A percentile compares a stretch with the other conserved stretches of the same genome.
Evolutionary conservation across 2,113 vertebrate genomes (phyloP).

Genomic region (Chauna torquata): DNA sequence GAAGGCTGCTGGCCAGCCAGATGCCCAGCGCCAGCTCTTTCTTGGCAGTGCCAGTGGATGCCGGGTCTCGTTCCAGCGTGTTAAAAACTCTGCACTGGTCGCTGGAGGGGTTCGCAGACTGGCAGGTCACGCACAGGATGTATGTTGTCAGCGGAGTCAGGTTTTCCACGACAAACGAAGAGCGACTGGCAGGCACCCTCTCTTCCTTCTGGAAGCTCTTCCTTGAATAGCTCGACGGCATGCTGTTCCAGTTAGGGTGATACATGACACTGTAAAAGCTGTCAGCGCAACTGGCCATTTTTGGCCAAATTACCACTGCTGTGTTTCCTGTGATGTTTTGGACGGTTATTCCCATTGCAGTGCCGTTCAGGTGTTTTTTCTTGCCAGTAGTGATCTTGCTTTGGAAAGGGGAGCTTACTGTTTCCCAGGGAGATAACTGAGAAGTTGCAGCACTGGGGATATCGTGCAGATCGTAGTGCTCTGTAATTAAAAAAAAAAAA

Average conservation of each 20-base stretch:
- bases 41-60: slow-evolving; percentile 65
- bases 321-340: slow-evolving; percentile 85
- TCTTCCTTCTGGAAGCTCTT: slow-evolving; percentile 86
- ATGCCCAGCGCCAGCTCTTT: slow-evolving; percentile 84
- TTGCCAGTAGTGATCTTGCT: background rate
- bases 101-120: slow-evolving; percentile 80
- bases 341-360: slow-evolving; percentile 76
- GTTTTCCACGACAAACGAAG: slow-evolving; percentile 79
- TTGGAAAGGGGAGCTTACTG: background rate
- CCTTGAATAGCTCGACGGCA: slow-evolving; percentile 80
- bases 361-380: background rate
- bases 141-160: slow-evolving; percentile 86
- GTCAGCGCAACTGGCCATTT: slow-evolving; percentile 77
- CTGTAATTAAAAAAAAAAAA: slow-evolving; percentile 23
- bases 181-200: slow-evolving; percentile 83
- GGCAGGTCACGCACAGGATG: slow-evolving; percentile 87
- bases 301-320: slow-evolving; percentile 81
- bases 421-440: background rate
- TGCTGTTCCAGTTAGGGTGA: slow-evolving; percentile 86
- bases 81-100: slow-evolving; percentile 87
- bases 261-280: slow-evolving; percentile 92
- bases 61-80: slow-evolving; percentile 69
- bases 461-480: accelerated
- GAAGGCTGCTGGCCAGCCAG: slow-evolving; percentile 85
- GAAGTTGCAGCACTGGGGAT: background rate